A percentile compares a stretch with the other conserved stretches of the same genome.
These are phyloP conservation scores for Microctonus brassicae DNA, from an alignment of 2,888 invertebrate species.

Conservation along the genomic window DNA sequence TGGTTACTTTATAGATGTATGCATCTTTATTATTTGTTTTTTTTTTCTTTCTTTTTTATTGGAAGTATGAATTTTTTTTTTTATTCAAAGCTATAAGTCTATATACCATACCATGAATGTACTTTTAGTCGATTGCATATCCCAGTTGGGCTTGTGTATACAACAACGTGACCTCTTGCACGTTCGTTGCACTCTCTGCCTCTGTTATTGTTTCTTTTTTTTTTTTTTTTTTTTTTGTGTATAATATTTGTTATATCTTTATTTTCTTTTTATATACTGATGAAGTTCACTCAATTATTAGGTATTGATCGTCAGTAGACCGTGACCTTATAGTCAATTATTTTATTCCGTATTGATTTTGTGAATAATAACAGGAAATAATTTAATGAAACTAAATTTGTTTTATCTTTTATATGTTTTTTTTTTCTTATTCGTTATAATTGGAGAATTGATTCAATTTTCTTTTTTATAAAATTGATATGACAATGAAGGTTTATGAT, in stretches of 20 bases:
- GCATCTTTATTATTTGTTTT: too few relatives aligned
- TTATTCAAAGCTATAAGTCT: too few relatives aligned
- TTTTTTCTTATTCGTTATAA: not conserved
- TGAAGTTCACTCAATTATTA: slow-evolving; percentile 45
- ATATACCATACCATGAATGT: not conserved
- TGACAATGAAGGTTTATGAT: not conserved
- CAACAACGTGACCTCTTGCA: slow-evolving; percentile 32
- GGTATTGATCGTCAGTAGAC: slow-evolving; percentile 54
- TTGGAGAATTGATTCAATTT: slow-evolving; percentile 6
- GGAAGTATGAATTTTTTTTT: too few relatives aligned
- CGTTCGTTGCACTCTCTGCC: slow-evolving; percentile 13
- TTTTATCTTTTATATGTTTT: too few relatives aligned
- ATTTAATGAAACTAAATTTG: too few relatives aligned
- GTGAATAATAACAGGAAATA: not conserved
- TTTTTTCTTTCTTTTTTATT: too few relatives aligned
- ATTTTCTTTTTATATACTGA: not conserved
- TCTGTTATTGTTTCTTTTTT: slow-evolving; percentile 10
- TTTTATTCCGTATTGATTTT: slow-evolving; percentile 24
- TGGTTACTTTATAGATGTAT: too few relatives aligned
- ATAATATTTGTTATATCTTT: too few relatives aligned
- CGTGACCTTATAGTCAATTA: slow-evolving; percentile 45
- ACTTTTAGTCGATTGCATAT: not conserved
- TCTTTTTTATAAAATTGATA: not conserved
- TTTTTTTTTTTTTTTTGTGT: not conserved
- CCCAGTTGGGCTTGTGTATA: too few relatives aligned